Evolutionary conservation across 1,140 invertebrate species (phyloP).

Genomic region (Drosophila bipectinata): DNA sequence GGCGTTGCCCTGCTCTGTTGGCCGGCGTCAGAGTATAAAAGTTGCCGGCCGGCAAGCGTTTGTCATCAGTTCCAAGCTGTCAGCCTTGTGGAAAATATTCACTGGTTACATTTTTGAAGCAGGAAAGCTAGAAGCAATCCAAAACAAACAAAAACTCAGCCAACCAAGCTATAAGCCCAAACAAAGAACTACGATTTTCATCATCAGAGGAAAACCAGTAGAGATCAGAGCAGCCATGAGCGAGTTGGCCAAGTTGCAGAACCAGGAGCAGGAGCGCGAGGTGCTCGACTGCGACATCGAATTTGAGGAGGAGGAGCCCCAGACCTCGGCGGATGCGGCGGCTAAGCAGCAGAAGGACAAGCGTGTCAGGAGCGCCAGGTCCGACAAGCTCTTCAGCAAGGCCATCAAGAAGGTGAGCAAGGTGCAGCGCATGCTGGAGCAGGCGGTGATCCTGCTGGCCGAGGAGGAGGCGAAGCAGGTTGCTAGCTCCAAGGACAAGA

Average conservation of each 20-base stretch:
- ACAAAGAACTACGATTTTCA: background rate
- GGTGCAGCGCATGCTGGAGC: slow-evolving; percentile 58
- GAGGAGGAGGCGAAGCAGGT: slow-evolving; percentile 25
- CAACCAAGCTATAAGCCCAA: background rate
- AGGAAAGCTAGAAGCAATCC: slow-evolving; percentile 5
- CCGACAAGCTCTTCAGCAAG: slow-evolving; percentile 34
- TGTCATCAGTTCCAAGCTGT: slow-evolving; percentile 47
- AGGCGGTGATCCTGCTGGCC: slow-evolving; percentile 45
- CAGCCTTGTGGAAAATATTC: slow-evolving; percentile 27
- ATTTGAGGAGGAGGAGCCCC: slow-evolving; percentile 28
- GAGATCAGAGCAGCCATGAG: slow-evolving; percentile 11
- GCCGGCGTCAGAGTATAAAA: slow-evolving; percentile 52
- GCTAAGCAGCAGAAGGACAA: background rate
- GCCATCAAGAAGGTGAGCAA: slow-evolving; percentile 64
- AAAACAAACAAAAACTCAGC: background rate
- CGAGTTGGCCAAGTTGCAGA: slow-evolving; percentile 14
- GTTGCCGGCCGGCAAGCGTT: slow-evolving; percentile 60
- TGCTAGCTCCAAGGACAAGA: slow-evolving; percentile 6
- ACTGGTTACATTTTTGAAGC: background rate
- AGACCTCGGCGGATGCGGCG: background rate
- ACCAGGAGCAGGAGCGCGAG: slow-evolving; percentile 22
- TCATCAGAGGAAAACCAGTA: background rate
- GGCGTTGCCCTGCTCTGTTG: background rate
- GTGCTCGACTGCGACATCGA: slow-evolving; percentile 51
- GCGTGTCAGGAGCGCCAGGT: background rate